A percentile compares a stretch with the other conserved stretches of the same genome.
These are phyloP conservation scores for Orchesella flavescens DNA, from an alignment of 2,888 invertebrate genomes.

Conservation along the genomic window DNA sequence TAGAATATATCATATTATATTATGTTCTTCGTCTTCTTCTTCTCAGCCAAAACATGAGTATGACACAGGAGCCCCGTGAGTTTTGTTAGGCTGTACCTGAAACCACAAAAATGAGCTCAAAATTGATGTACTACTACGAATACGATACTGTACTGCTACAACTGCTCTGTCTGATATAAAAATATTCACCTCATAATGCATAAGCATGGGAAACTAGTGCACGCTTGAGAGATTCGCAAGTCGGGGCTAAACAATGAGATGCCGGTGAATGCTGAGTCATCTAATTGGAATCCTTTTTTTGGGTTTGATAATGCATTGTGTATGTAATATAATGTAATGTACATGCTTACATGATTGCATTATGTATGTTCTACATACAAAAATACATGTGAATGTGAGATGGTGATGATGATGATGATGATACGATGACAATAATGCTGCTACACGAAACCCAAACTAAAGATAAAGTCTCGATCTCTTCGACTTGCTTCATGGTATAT, in stretches of 20 bases:
- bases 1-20: no score
- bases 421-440: conserved; percentile 15
- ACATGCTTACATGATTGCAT: no score
- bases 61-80: not conserved
- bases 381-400: no score
- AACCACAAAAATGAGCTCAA: conserved; percentile 17
- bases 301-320: conserved; percentile 4
- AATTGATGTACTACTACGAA: not conserved
- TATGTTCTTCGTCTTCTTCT: no score
- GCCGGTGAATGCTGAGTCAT: conserved; percentile 57
- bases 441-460: no score
- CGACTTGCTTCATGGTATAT: no score
- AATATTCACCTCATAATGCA: not conserved
- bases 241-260: conserved; percentile 5
- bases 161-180: not conserved
- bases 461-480: no score
- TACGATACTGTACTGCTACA: not conserved
- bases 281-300: conserved; percentile 62
- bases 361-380: no score
- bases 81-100: conserved; percentile 11
- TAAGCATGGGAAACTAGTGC: not conserved
- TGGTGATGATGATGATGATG: no score
- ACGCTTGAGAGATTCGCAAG: conserved; percentile 34
- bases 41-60: not conserved
- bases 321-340: no score